phyloP scores from a whole-genome alignment of 2,113 vertebrate genomes.

The Benitochromis conjunctus region DNA sequence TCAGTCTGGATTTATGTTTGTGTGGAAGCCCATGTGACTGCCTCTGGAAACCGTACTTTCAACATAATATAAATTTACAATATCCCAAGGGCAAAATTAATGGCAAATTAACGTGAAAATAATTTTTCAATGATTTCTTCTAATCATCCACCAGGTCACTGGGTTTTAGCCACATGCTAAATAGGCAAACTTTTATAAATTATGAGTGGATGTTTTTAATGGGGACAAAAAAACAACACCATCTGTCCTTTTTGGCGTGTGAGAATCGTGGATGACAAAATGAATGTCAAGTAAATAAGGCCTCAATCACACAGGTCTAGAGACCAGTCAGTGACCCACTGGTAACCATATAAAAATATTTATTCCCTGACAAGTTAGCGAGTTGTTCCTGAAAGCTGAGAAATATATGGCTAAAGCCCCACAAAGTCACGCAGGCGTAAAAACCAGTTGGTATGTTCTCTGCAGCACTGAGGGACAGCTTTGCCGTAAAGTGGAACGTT shows the following conservation, averaged over 20 bases:
- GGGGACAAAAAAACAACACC: not conserved
- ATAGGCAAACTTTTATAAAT: not conserved
- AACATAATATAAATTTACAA: not conserved
- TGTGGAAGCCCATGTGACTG: not conserved
- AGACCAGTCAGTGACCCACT: not conserved
- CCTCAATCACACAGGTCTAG: not conserved
- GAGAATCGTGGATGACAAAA: not conserved
- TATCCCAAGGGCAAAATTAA: not conserved
- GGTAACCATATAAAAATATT: not conserved
- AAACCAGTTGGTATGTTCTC: not conserved
- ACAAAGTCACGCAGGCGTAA: not conserved
- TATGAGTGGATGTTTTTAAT: not conserved
- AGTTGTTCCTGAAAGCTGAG: not conserved
- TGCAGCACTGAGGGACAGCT: not conserved
- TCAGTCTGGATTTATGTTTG: not conserved
- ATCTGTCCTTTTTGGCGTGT: not conserved
- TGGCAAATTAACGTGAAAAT: not conserved
- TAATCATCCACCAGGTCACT: not conserved
- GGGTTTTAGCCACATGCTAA: not conserved
- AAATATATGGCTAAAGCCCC: not conserved
- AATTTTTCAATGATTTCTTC: not conserved
- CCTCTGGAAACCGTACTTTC: not conserved
- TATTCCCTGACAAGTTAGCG: not conserved
- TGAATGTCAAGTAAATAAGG: not conserved
- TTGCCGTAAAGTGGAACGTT: not conserved